Percentiles rank a stretch among this genome's conserved stretches.
These are phyloP conservation scores for Drosophila birchii DNA, from an alignment of 2,888 invertebrate species.

Conservation along the genomic window DNA sequence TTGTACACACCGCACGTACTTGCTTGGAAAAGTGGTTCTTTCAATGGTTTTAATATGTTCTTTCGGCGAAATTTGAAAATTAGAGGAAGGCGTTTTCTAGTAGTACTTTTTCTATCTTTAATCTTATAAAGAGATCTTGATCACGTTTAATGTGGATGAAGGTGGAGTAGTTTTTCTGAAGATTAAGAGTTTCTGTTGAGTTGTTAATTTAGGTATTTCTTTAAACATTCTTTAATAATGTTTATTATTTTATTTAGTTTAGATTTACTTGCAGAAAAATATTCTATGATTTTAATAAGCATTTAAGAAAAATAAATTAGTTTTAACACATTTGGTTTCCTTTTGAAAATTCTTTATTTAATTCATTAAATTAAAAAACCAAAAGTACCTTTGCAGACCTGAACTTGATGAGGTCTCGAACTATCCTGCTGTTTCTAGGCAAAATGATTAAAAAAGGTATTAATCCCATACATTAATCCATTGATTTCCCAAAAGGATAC, in stretches of 20 bases:
- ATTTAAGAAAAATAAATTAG: neutral
- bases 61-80: slow-evolving; percentile 61
- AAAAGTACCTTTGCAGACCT: too few relatives aligned
- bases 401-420: neutral
- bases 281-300: too few relatives aligned
- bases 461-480: slow-evolving; percentile 9
- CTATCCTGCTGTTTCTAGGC: neutral
- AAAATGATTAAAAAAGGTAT: neutral
- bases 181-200: neutral
- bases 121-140: slow-evolving; percentile 57
- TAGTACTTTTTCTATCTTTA: slow-evolving; percentile 32
- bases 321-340: neutral
- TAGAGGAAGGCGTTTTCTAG: slow-evolving; percentile 56
- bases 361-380: neutral
- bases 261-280: neutral
- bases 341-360: neutral
- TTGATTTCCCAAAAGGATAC: slow-evolving; percentile 21
- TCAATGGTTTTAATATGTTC: slow-evolving; percentile 38
- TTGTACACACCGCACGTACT: slow-evolving; percentile 61
- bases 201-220: neutral
- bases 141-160: slow-evolving; percentile 50
- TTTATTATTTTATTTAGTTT: neutral
- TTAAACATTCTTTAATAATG: too few relatives aligned
- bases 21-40: slow-evolving; percentile 56
- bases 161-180: neutral